A percentile compares a stretch with the other conserved stretches of the same genome.
These are phyloP conservation scores for Excalfactoria chinensis DNA, from an alignment of 2,113 vertebrate genomes.

Conservation along the genomic window DNA sequence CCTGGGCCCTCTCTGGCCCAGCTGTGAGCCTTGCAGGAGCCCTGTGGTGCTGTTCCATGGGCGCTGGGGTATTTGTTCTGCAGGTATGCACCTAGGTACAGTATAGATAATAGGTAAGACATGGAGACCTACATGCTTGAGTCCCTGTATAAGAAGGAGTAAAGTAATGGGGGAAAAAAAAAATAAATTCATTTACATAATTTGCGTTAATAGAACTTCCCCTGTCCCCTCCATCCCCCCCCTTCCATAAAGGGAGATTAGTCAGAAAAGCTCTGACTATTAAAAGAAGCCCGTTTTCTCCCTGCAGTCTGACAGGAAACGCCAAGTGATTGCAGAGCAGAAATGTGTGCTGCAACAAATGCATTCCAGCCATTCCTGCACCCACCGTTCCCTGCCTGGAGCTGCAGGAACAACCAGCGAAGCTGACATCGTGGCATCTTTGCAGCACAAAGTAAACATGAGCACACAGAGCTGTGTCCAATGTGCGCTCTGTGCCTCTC, in stretches of 20 bases:
- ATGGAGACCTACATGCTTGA: neutral
- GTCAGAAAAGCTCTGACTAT: neutral
- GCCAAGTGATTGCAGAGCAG: slow-evolving; percentile 33
- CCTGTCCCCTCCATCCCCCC: neutral
- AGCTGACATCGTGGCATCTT: neutral
- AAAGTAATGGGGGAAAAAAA: neutral
- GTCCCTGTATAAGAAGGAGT: neutral
- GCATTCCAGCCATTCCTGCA: slow-evolving; percentile 70
- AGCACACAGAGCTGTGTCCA: neutral
- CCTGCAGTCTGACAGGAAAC: slow-evolving; percentile 23
- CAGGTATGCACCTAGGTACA: neutral
- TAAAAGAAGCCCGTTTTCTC: neutral
- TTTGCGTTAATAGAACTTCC: neutral
- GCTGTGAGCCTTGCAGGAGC: no score
- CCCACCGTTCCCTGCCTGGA: slow-evolving; percentile 1
- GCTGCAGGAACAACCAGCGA: neutral
- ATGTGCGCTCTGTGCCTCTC: accelerated
- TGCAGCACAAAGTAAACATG: neutral
- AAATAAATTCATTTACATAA: slow-evolving; percentile 3
- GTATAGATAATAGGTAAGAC: slow-evolving; percentile 42
- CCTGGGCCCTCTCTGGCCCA: no score
- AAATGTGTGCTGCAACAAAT: slow-evolving; percentile 8
- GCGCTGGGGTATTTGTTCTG: slow-evolving; percentile 33
- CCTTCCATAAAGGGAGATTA: neutral
- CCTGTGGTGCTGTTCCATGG: no score